Evolutionary conservation across 2,888 invertebrate genomes (phyloP).

Genomic region (Plusia festucae): DNA sequence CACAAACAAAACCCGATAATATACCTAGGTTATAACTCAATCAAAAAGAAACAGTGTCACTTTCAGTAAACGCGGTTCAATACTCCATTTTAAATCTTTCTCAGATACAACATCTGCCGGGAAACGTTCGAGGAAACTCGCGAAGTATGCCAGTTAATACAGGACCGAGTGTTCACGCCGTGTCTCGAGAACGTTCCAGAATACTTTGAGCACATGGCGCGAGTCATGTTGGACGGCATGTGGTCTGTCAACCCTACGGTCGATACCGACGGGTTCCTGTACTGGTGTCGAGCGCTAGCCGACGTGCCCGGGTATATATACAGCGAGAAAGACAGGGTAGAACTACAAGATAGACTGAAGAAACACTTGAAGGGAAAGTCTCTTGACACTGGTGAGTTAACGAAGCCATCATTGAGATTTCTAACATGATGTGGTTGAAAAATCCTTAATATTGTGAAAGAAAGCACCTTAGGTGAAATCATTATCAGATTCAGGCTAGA

Average conservation of each 20-base stretch:
- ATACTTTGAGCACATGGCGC: slow-evolving; percentile 91
- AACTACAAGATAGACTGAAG: slow-evolving; percentile 67
- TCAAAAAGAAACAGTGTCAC: too few relatives aligned
- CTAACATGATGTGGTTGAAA: too few relatives aligned
- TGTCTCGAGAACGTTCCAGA: slow-evolving; percentile 89
- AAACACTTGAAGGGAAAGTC: slow-evolving; percentile 72
- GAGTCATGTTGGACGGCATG: slow-evolving; percentile 91
- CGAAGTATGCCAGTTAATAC: slow-evolving; percentile 88
- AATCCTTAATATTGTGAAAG: too few relatives aligned
- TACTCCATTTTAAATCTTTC: slow-evolving; percentile 7
- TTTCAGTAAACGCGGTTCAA: too few relatives aligned
- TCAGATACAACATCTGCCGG: slow-evolving; percentile 92
- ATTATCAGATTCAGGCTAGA: too few relatives aligned
- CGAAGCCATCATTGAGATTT: too few relatives aligned
- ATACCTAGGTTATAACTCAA: too few relatives aligned
- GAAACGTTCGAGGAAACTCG: slow-evolving; percentile 90
- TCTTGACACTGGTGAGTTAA: slow-evolving; percentile 69
- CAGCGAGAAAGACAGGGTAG: slow-evolving; percentile 73
- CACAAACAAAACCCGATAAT: too few relatives aligned
- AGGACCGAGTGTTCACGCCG: slow-evolving; percentile 90
- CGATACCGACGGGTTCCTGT: slow-evolving; percentile 84
- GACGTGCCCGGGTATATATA: slow-evolving; percentile 89
- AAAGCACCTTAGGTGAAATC: too few relatives aligned
- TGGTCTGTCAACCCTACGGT: slow-evolving; percentile 92
- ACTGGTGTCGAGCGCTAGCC: slow-evolving; percentile 87